Evolutionary conservation across 2,888 invertebrate genomes (phyloP).

Genomic region (Erebia aethiops): DNA sequence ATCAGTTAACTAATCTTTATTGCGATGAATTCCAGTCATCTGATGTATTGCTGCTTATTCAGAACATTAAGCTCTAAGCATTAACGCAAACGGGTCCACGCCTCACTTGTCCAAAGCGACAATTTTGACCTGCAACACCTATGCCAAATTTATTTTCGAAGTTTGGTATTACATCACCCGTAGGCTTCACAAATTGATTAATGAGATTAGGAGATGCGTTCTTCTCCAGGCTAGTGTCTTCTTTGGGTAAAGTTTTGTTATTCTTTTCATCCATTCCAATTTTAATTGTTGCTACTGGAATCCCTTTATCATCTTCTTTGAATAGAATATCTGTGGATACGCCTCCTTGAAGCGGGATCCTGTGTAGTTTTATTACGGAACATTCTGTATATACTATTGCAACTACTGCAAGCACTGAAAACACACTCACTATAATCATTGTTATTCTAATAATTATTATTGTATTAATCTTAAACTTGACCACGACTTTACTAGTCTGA

Average conservation of each 20-base stretch:
- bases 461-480: neutral
- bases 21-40: neutral
- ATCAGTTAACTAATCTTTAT: too few relatives aligned
- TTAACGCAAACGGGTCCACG: slow-evolving; percentile 29
- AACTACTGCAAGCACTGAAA: slow-evolving; percentile 8
- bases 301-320: slow-evolving; percentile 28
- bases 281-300: slow-evolving; percentile 29
- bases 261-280: slow-evolving; percentile 26
- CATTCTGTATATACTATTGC: slow-evolving; percentile 26
- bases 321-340: slow-evolving; percentile 34
- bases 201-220: slow-evolving; percentile 5
- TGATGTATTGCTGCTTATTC: neutral
- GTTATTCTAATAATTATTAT: neutral
- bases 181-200: slow-evolving; percentile 19
- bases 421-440: slow-evolving; percentile 7
- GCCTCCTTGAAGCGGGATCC: slow-evolving; percentile 30
- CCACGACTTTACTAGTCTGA: neutral
- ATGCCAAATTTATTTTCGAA: slow-evolving; percentile 26
- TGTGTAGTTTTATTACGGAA: slow-evolving; percentile 38
- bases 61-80: neutral
- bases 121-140: slow-evolving; percentile 6
- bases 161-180: slow-evolving; percentile 24
- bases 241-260: neutral
- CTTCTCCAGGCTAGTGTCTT: neutral
- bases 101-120: slow-evolving; percentile 27